phyloP scores from a whole-genome alignment of 1,140 invertebrate species.

The Euura saliciscinereae region DNA sequence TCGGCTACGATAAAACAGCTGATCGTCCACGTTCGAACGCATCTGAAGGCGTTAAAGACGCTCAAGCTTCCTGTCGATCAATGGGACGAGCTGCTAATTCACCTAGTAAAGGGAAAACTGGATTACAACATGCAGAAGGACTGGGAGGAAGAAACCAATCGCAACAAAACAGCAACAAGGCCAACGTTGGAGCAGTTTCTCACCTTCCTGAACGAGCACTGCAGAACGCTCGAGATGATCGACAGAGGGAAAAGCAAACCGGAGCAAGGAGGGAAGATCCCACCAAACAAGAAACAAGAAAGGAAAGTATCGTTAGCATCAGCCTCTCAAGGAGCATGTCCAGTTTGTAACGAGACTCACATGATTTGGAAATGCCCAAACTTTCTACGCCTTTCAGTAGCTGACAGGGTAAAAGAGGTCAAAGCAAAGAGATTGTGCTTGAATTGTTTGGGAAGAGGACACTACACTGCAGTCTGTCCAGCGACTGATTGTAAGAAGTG shows the following conservation, averaged over 20 bases:
- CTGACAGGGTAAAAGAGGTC: constrained; percentile 21
- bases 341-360: constrained; percentile 21
- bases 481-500: constrained; percentile 23
- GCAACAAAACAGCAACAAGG: no score
- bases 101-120: constrained; percentile 27
- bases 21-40: constrained; percentile 26
- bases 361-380: constrained; percentile 21
- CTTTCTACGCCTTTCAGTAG: constrained; percentile 19
- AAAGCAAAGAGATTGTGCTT: constrained; percentile 18
- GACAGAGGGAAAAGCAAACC: constrained; percentile 10
- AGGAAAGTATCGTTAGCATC: constrained; percentile 20
- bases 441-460: constrained; percentile 25
- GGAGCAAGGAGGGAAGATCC: no score
- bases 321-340: no score
- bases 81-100: constrained; percentile 29
- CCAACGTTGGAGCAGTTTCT: no score
- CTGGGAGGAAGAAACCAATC: constrained; percentile 26
- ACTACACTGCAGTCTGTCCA: constrained; percentile 24
- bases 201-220: no score
- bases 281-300: background rate
- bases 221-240: background rate
- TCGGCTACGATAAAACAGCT: constrained; percentile 22
- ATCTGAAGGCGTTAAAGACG: constrained; percentile 24
- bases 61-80: constrained; percentile 21
- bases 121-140: constrained; percentile 23